Base-by-base conservation (phyloP, 2,888 invertebrate species). In the Ypsolopha sequella region DNA sequence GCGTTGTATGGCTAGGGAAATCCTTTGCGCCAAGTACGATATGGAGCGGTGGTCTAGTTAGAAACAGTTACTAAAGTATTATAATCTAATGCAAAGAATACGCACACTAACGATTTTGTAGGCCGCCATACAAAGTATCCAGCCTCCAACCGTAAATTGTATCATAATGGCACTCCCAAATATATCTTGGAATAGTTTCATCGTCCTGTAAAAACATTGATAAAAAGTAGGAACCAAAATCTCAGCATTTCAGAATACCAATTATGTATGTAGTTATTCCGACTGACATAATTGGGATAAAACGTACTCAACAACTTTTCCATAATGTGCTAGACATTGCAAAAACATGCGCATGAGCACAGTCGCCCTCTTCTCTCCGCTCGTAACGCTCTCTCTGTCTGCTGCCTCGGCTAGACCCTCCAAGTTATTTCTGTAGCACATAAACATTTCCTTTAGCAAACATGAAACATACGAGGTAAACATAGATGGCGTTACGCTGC, bases 41-140 rank as follows among this genome's bases (percentile, higher is more conserved):
- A 24, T 24, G 24, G 2, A 24, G 2, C 2, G 2, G 4, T 24
- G 4, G 2, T 24, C n/a, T 24, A 24, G 24, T 24, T 24, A 24
- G 2, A 24, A 24, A 24, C 24, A 24, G 24, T 3, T 24, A 24
- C 24, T 24, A 3, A n/a, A n/a, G n/a, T 24, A 24, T 24, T 24
- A 24, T 24, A 24, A 4, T 24, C 2, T 3, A 24, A 24, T 24
- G 24, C 24, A 24, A 24, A 39, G 10, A n/a, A 24, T 48, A 73
- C 80, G 70, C 52, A 85, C 84, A 54, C 73, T 76, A 13, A 80
- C 76, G 6, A 84, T 60, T 54, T 80, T 72, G 59, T 84, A 85
- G 4, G 79, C 80, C 0, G 85, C 82, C 82, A 85, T 81, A 57
- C 84, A 85, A 6, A 85, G 64, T 48, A 85, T 84, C 76, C 84